Evolutionary conservation across 1,140 invertebrate genomes (phyloP), one percentile per base, ranked within the genome.

Genomic region (Pseudomyrmex concolor): DNA sequence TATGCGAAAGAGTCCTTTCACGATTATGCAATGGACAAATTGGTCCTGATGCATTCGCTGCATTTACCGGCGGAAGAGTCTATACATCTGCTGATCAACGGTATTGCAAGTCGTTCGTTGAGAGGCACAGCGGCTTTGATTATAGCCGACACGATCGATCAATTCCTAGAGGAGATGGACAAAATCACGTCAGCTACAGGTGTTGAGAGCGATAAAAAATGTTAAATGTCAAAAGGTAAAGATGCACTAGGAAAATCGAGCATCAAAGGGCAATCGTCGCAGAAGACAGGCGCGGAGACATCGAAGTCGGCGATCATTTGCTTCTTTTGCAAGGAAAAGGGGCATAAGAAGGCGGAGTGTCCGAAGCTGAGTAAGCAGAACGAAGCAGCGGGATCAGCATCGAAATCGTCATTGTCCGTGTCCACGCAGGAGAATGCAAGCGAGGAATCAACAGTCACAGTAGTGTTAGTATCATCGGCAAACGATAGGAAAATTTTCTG

Each of bases 171-270:
- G 0, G 3, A 25, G 2, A 62, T 25, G 22, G 9, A 15, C 1
- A 25, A 0, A 10, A 3, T 8, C 7, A 17, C 55, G n/a, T 19
- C 8, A 10, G 8, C n/a, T 2, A 19, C 10, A 17, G 10, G 7
- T 9, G 9, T 13, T 1, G 50, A 51, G 2, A 51, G 13, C 0
- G 9, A 51, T 0, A 51, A 13, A 7, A 34, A 34, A 0, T 34
- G 34, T 5, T 34, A 5, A 13, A 0, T 1, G 13, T 7, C 34
- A 0, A 51, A 13, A 1, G 0, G 2, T 4, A 17, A 15, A 57
- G 54, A 13, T 7, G 34, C 5, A 0, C 15, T 1, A 8, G n/a
- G 7, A 5, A 8, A 51, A 1, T 0, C 34, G 0, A 1, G 2
- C 2, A 0, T 13, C 34, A 34, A 34, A 7, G 0, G 7, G 25